Evolutionary conservation across 1,140 invertebrate genomes (phyloP).

Genomic region (Tyrophagus putrescentiae): DNA sequence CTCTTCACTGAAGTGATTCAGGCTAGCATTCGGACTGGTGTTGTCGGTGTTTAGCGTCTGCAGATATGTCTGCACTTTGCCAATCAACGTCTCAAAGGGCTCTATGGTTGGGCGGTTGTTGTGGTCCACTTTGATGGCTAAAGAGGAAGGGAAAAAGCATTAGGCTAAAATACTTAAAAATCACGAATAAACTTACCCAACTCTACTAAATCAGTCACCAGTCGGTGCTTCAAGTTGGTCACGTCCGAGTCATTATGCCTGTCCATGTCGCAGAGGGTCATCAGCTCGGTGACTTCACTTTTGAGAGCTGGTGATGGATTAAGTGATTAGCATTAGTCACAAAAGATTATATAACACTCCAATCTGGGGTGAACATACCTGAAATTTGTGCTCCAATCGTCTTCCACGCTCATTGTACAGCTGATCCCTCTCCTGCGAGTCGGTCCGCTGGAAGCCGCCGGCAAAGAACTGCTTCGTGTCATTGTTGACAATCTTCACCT

Average conservation of each 20-base stretch:
- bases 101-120: not conserved
- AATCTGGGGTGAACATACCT: not conserved
- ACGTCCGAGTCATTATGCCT: conserved; percentile 5
- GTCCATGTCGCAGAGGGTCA: not conserved
- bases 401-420: not conserved
- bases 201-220: not conserved
- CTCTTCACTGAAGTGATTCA: too few species aligned
- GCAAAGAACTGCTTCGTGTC: too few species aligned
- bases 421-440: too few species aligned
- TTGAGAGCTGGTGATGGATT: not conserved
- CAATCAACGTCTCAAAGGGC: not conserved
- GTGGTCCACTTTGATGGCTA: not conserved
- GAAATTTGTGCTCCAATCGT: not conserved
- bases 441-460: too few species aligned
- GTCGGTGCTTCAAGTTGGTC: not conserved
- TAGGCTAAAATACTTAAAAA: not conserved
- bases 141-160: not conserved
- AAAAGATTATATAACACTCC: not conserved
- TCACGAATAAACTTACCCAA: not conserved
- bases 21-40: too few species aligned
- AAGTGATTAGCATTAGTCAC: not conserved
- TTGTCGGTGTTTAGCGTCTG: not conserved
- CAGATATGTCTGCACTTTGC: not conserved
- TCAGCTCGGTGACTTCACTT: not conserved
- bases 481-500: not conserved